Evolutionary conservation across 2,113 vertebrate species (phyloP), one percentile per base, ranked within the genome.

Genomic region (Corvus cornix): DNA sequence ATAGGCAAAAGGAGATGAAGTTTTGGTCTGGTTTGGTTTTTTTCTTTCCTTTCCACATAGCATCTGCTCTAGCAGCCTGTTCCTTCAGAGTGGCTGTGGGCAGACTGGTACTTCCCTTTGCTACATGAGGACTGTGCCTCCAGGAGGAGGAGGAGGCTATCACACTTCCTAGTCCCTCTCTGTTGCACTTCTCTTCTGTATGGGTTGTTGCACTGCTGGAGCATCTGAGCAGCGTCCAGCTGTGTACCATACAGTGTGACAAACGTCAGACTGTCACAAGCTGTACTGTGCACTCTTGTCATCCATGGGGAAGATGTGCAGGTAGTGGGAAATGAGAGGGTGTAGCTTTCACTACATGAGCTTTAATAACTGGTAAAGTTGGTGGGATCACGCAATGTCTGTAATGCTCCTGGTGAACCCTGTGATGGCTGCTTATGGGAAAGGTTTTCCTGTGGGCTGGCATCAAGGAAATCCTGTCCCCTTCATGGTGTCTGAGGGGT

Each of bases 41-140:
- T 58, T n/a, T 2, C 3, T 64, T 87, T 69, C 10, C 22, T 46
- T 73, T 74, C 51, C 3, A 16, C 0, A 0, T 30, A 37, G 6
- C 5, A 3, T 58, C 33, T 84, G 26, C 33, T 66, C 41, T 70
- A 46, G 31, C 78, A 93, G 58, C 39, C 44, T 31, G 13, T 70
- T 79, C 66, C 33, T 74, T 31, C 44, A 70, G 44, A 37, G 41
- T 58, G 35, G 11, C 33, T 81, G 20, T 46, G 46, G 37, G 43
- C 35, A 51, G 30, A 48, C 53, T 67, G 48, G 11, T 72, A 37
- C 44, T 87, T 94, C 60, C 9, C 9, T 80, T 33, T 63, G 26
- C 43, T 70, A 7, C 31, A 9, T 8, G 51, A 73, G 53, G 39
- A 31, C 41, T 53, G 19, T 83, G 80, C 44, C 72, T 2, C 8